Conservation (phyloP, 1,140 invertebrate genomes). For the Drosophila rhopaloa region DNA sequence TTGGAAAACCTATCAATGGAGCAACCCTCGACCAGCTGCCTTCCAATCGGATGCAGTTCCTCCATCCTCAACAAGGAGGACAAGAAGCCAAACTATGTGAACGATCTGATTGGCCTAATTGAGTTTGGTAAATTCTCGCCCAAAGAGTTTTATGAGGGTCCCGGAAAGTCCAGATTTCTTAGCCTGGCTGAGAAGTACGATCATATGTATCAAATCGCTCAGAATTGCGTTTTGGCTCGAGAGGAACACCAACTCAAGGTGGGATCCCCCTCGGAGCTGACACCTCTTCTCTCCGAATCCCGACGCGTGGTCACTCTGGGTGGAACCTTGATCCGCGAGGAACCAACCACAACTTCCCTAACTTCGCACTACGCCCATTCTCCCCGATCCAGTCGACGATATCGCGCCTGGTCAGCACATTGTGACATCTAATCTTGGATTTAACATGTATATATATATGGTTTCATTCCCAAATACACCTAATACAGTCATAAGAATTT, state of each 20-base stretch:
- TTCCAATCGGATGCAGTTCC: not conserved
- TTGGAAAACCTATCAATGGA: not conserved
- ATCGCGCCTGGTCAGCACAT: not conserved
- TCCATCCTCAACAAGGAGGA: not conserved
- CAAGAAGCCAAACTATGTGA: not conserved
- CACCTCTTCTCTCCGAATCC: not conserved
- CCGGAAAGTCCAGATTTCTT: constrained; percentile 12
- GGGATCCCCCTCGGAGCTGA: not conserved
- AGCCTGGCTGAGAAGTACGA: constrained; percentile 21
- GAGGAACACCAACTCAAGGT: constrained; percentile 7
- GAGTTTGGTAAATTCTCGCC: constrained; percentile 2
- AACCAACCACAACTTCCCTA: not conserved
- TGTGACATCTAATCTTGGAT: not conserved
- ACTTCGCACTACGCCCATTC: not conserved
- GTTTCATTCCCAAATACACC: not conserved
- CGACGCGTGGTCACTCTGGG: not conserved
- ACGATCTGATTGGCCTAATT: constrained; percentile 5
- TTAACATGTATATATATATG: not conserved
- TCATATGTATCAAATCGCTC: constrained; percentile 18
- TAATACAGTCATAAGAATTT: not conserved
- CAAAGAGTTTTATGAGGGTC: constrained; percentile 22
- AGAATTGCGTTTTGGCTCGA: no score
- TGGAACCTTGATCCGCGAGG: not conserved
- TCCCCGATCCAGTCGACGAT: constrained; percentile 2
- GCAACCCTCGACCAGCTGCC: not conserved